phyloP scores from a whole-genome alignment of 2,113 vertebrate species.

The Parus major region DNA sequence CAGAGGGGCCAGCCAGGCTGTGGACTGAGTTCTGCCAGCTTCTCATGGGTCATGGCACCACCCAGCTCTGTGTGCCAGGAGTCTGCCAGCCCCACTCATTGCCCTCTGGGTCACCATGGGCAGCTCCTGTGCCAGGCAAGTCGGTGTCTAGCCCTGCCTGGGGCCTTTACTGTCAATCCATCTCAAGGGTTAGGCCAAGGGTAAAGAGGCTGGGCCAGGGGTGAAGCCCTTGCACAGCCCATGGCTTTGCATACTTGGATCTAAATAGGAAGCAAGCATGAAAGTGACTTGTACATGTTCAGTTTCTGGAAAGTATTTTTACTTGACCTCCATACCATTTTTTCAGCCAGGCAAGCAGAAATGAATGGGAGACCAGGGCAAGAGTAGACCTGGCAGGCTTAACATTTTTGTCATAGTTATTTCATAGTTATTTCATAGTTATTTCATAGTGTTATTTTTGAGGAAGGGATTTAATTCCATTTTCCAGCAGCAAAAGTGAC shows the following conservation, averaged over 20 bases:
- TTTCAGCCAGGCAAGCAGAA: constrained; percentile 27
- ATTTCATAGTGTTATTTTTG: constrained; percentile 21
- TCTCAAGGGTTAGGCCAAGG: background rate
- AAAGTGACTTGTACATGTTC: background rate
- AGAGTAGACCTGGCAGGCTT: background rate
- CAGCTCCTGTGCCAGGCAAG: background rate
- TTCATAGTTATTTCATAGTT: too few species aligned
- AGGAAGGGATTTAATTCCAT: background rate
- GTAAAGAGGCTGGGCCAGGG: background rate
- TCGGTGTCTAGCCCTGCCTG: accelerated
- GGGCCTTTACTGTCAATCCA: background rate
- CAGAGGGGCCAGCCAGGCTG: background rate
- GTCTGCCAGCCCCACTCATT: background rate
- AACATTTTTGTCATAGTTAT: background rate
- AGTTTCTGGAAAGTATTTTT: constrained; percentile 34
- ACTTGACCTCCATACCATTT: constrained; percentile 6
- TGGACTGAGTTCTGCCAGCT: background rate
- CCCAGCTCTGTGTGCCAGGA: accelerated
- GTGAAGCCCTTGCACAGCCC: background rate
- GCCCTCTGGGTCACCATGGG: background rate
- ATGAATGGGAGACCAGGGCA: background rate
- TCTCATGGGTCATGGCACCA: background rate
- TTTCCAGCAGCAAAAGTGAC: constrained; percentile 17
- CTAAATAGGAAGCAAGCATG: background rate
- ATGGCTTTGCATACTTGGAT: background rate